Percentiles rank a stretch among this genome's conserved stretches.
phyloP scores from a whole-genome alignment of 2,113 vertebrate genomes.

The Phainopepla nitens region DNA sequence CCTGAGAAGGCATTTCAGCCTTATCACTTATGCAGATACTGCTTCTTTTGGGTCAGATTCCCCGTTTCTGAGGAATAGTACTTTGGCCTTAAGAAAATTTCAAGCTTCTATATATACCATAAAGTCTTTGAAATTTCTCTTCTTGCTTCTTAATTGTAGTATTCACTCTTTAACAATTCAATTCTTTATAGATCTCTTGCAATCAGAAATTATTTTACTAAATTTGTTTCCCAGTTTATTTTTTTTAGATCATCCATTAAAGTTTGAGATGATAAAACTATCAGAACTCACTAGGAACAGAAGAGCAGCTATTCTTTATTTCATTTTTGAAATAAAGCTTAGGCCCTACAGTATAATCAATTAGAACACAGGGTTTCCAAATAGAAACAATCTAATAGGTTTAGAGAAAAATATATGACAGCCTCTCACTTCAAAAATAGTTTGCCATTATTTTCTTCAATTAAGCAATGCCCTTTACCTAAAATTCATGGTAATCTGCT shows the following conservation, averaged over 20 bases:
- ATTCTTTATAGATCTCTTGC: not conserved
- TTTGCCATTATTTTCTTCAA: not conserved
- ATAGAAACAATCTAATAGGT: not conserved
- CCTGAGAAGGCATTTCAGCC: not conserved
- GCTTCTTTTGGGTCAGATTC: not conserved
- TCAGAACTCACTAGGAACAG: not conserved
- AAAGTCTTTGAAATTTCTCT: not conserved
- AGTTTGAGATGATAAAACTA: not conserved
- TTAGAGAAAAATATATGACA: not conserved
- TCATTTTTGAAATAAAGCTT: not conserved
- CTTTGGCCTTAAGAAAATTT: not conserved
- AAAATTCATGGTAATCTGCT: not conserved
- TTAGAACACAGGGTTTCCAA: not conserved
- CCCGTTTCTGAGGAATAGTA: not conserved
- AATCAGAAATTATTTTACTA: not conserved
- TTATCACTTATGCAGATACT: not conserved
- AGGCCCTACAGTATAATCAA: not conserved
- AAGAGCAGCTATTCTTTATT: not conserved
- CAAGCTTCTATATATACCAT: not conserved
- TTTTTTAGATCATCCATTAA: not conserved
- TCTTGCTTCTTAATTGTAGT: not conserved
- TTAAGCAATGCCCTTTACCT: not conserved
- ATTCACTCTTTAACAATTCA: not conserved
- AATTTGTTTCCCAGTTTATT: not conserved
- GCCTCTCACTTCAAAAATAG: not conserved